Conservation (phyloP, 1,140 invertebrate genomes). For the Saccostrea cuccullata region DNA sequence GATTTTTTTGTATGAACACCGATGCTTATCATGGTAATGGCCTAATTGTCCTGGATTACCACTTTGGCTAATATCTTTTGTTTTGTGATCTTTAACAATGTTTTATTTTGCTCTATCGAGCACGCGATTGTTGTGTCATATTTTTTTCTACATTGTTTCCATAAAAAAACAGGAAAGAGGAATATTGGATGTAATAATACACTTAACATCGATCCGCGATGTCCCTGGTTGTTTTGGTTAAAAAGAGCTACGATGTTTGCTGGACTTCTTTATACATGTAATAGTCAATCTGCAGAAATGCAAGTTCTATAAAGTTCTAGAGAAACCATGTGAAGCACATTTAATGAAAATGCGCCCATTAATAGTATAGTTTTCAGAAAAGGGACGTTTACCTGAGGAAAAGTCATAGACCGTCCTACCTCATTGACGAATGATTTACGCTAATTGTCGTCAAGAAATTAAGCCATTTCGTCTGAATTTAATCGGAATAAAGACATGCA, state of each 20-base stretch:
- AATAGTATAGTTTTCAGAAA: background rate
- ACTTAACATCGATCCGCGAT: slow-evolving; percentile 18
- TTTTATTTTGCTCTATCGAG: slow-evolving; percentile 19
- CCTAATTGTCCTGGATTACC: slow-evolving; percentile 10
- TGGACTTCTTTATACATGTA: background rate
- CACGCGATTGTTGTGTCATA: slow-evolving; percentile 26
- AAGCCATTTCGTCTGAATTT: background rate
- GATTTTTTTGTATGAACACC: slow-evolving; percentile 28
- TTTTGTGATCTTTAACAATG: slow-evolving; percentile 16
- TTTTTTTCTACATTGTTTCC: slow-evolving; percentile 1
- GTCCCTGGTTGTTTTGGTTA: background rate
- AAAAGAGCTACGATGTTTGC: background rate
- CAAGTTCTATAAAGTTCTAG: background rate
- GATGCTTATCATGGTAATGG: slow-evolving; percentile 29
- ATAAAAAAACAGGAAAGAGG: background rate
- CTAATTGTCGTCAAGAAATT: background rate
- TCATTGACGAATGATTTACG: background rate
- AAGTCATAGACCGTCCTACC: background rate
- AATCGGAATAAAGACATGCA: background rate
- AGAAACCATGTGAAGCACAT: too few species aligned
- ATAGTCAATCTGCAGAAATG: background rate
- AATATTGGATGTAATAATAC: slow-evolving; percentile 7
- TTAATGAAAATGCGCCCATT: too few species aligned
- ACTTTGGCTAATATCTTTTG: background rate
- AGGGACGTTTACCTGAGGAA: background rate